Base-by-base conservation (phyloP, 2,113 vertebrate genomes). In the Oncorhynchus clarkii region DNA sequence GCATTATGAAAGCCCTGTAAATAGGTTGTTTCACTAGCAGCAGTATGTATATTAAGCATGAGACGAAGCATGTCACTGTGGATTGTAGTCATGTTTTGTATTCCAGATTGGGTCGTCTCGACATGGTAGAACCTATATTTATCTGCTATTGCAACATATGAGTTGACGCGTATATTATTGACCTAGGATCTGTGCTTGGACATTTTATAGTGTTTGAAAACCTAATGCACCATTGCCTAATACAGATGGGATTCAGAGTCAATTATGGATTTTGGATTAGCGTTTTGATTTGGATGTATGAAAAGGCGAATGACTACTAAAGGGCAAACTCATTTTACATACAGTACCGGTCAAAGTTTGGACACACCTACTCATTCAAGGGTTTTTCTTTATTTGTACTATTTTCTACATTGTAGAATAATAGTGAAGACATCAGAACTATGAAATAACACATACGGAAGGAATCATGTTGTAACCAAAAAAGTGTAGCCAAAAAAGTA, bases 241-340 rank as follows among this genome's bases (percentile, higher is more conserved):
- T 91, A 87, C 65, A 2, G 20, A 54, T 65, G 34, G 84, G 87
- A 91, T 90, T 91, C 88, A 76, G 74, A 87, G 84, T 88, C 80
- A 83, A 82, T 87, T 72, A 75, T 73, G 81, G 39, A 9, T 9
- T 39, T 39, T 9, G 34, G 34, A 39, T 39, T 39, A 39, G 34
- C 83, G 88, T 90, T 87, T 86, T 77, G 81, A 86, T 78, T 70
- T 75, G 82, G 59, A 77, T 62, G 67, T 86, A 76, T 86, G n/a
- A 27, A 60, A 26, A 48, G 69, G 79, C 26, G 22, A 65, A 71
- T 80, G 86, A 82, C 73, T 70, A 0, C 26, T 78, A 20, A 74
- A 87, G 80, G 83, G 3, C 70, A 64, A 9, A 34, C 7, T 69
- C 66, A 45, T 69, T 20, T 2, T 69, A 12, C 34, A 68, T 68